phyloP scores from a whole-genome alignment of 2,888 invertebrate species.

The Cheilosia soror region DNA sequence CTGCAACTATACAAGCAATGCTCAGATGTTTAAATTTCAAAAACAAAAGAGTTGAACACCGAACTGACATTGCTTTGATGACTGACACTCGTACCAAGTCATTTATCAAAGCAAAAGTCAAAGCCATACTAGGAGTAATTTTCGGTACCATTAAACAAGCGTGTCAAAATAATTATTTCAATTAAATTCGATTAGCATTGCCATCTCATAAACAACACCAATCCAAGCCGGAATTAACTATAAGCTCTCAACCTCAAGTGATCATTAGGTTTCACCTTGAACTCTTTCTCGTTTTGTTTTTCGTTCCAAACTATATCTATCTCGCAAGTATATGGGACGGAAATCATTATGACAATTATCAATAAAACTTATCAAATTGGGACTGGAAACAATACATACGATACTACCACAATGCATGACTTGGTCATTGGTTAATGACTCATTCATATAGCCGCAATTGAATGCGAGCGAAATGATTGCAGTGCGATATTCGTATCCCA shows the following conservation, averaged over 20 bases:
- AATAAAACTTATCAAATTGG: conserved; percentile 19
- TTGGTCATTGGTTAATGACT: conserved; percentile 48
- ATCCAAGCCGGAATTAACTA: conserved; percentile 45
- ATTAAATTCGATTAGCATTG: conserved; percentile 14
- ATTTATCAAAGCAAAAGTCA: background rate
- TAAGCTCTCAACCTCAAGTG: conserved; percentile 1
- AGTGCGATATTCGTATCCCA: conserved; percentile 18
- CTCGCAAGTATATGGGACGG: conserved; percentile 3
- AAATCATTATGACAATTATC: conserved; percentile 31
- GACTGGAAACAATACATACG: background rate
- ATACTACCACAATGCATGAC: background rate
- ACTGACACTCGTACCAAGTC: no score
- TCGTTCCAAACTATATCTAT: background rate
- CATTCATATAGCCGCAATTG: conserved; percentile 17
- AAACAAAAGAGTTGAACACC: no score
- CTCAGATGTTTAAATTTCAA: no score
- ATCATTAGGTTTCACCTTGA: conserved; percentile 52
- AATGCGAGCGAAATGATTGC: conserved; percentile 48
- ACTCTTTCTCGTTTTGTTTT: conserved; percentile 20
- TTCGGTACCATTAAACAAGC: background rate
- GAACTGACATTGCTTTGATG: no score
- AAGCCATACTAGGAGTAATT: background rate
- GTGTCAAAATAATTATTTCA: background rate
- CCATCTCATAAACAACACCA: conserved; percentile 4
- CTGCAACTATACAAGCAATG: no score